Base-by-base conservation (phyloP, 2,113 vertebrate species). In the Hyperopisus bebe region DNA sequence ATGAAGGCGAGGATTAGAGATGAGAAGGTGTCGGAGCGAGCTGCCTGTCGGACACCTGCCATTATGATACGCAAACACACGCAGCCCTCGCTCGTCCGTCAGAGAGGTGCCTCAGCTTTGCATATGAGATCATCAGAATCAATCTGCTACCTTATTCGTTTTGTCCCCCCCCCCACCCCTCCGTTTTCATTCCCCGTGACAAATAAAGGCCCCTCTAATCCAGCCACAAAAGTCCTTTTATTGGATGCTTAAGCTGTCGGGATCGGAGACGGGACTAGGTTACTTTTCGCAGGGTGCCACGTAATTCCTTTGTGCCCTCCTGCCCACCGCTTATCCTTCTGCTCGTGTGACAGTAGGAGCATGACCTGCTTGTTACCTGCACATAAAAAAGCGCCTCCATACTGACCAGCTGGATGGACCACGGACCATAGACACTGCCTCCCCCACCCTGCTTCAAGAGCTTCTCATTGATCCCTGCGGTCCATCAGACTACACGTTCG, bases 151-250 rank as follows among this genome's bases (percentile, higher is more conserved):
- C 91, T 90, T 92, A 91, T 94, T 94, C 66, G 84, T 92, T 91
- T 94, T 91, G 90, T 89, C 91, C 91, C 88, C 89, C 91, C 90
- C 92, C 35, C 62, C 92, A n/a, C 80, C 85, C 74, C 77, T 86
- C 13, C 70, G 62, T 94, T 95, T 94, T 95, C 94, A 94, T 94
- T 93, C 94, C 93, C 88, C 74, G 84, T 92, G 92, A 94, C 94
- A 94, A 95, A 95, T 94, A 95, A 92, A 93, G 92, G 91, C 90
- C 90, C 90, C 74, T 55, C 66, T 94, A 95, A 95, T 95, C 94
- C 93, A 87, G 91, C 85, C 53, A 93, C 93, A 93, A 94, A 94
- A 90, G 89, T 91, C 92, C 92, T 91, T 95, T 95, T 93, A 95
- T 94, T 94, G 93, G 92, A 93, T 90, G 91, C 91, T 93, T 93